Conservation (phyloP, 2,797 vertebrate species). For the Tadarida brasiliensis region DNA sequence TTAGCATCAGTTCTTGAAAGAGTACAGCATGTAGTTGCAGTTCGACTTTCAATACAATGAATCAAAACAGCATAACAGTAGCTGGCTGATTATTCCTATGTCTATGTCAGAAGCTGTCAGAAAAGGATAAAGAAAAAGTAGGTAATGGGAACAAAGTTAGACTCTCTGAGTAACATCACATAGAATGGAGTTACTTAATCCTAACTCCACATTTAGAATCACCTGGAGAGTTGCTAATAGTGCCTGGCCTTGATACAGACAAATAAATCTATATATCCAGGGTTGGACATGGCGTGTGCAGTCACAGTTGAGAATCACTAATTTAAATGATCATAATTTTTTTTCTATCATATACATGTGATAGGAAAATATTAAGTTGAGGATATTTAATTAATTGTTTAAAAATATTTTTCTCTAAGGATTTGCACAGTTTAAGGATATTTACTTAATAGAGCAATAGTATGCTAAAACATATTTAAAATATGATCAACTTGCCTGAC, state of each 20-base stretch:
- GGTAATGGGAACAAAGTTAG: constrained; percentile 20
- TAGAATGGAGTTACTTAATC: constrained; percentile 53
- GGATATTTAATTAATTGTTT: constrained; percentile 25
- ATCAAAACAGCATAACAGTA: constrained; percentile 41
- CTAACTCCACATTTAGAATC: constrained; percentile 10
- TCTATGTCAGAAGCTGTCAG: constrained; percentile 47
- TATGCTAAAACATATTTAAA: constrained; percentile 48
- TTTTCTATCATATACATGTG: not conserved
- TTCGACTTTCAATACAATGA: constrained; percentile 16
- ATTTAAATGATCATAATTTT: not conserved
- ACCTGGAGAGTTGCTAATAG: not conserved
- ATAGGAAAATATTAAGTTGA: not conserved
- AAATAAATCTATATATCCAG: constrained; percentile 30
- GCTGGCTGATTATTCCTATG: constrained; percentile 48
- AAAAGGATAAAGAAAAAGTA: constrained; percentile 47
- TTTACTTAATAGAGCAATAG: not conserved
- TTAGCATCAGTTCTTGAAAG: constrained; percentile 54
- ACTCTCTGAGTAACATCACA: not conserved
- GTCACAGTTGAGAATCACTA: constrained; percentile 16
- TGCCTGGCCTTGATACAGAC: not conserved
- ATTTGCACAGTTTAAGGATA: not conserved
- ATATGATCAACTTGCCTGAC: not conserved
- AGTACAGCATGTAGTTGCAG: not conserved
- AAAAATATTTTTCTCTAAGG: constrained; percentile 51
- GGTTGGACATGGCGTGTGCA: not conserved